phyloP scores from a whole-genome alignment of 1,140 invertebrate genomes.

The Orchestia grillus region DNA sequence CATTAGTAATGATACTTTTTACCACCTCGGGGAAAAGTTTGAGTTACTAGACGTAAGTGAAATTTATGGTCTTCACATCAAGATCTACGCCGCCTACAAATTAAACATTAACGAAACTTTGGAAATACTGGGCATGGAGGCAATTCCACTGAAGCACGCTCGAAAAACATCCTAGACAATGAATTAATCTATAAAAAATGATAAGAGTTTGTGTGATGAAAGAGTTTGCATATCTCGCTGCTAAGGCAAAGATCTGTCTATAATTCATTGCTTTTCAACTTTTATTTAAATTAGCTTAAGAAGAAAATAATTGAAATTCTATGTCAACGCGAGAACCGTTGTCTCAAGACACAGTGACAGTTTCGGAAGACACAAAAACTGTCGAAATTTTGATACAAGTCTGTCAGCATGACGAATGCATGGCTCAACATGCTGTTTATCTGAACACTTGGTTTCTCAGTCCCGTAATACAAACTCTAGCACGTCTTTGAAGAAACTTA shows the following conservation, averaged over 20 bases:
- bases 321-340: neutral
- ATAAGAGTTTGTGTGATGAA: no score
- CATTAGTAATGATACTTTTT: neutral
- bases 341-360: neutral
- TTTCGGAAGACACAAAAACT: neutral
- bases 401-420: neutral
- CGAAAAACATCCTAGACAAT: neutral
- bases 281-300: neutral
- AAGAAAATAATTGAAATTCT: neutral
- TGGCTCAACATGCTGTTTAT: neutral
- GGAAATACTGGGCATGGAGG: neutral
- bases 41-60: neutral
- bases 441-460: neutral
- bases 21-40: neutral
- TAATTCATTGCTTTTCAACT: neutral
- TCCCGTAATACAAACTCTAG: conserved; percentile 28
- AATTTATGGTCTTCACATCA: neutral
- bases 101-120: neutral
- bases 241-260: no score
- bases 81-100: neutral
- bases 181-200: no score
- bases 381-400: neutral
- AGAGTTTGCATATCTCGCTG: no score
- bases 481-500: conserved; percentile 10
- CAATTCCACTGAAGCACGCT: neutral